These are phyloP conservation scores for Trachelipus rathkii DNA, from an alignment of 1,140 invertebrate species.

Conservation along the genomic window DNA sequence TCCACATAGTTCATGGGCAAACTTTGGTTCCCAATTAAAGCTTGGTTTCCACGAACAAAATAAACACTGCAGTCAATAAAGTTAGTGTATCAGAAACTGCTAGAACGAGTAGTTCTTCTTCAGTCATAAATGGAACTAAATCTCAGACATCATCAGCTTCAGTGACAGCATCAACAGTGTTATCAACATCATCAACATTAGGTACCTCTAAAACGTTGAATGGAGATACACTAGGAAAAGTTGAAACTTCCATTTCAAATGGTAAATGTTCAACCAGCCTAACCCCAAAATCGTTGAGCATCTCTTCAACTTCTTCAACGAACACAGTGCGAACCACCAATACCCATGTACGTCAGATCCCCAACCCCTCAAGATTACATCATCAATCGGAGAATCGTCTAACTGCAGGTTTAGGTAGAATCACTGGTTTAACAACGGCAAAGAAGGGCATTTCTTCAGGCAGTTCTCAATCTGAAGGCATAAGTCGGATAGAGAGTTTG, in stretches of 20 bases:
- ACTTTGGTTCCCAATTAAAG: too few species aligned
- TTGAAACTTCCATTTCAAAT: not conserved
- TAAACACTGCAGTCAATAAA: too few species aligned
- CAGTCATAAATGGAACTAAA: not conserved
- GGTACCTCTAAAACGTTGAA: slow-evolving; percentile 18
- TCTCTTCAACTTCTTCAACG: slow-evolving; percentile 9
- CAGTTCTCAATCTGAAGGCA: slow-evolving; percentile 30
- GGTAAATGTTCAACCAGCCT: not conserved
- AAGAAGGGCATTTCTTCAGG: slow-evolving; percentile 16
- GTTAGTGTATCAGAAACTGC: too few species aligned
- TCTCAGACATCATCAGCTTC: not conserved
- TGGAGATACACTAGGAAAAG: not conserved
- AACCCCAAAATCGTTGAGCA: slow-evolving; percentile 20
- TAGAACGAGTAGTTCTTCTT: too few species aligned
- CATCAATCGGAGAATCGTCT: slow-evolving; percentile 44
- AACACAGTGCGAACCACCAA: slow-evolving; percentile 39
- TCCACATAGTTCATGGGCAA: too few species aligned
- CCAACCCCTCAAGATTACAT: slow-evolving; percentile 43
- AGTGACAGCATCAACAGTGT: slow-evolving; percentile 3
- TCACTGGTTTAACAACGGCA: not conserved
- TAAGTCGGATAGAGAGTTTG: slow-evolving; percentile 42
- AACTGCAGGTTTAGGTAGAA: slow-evolving; percentile 27
- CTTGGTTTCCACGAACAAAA: too few species aligned
- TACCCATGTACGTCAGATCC: slow-evolving; percentile 45
- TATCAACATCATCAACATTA: slow-evolving; percentile 21